These are phyloP conservation scores for Lumbricus terrestris DNA, from an alignment of 2,888 invertebrate genomes.

Conservation along the genomic window DNA sequence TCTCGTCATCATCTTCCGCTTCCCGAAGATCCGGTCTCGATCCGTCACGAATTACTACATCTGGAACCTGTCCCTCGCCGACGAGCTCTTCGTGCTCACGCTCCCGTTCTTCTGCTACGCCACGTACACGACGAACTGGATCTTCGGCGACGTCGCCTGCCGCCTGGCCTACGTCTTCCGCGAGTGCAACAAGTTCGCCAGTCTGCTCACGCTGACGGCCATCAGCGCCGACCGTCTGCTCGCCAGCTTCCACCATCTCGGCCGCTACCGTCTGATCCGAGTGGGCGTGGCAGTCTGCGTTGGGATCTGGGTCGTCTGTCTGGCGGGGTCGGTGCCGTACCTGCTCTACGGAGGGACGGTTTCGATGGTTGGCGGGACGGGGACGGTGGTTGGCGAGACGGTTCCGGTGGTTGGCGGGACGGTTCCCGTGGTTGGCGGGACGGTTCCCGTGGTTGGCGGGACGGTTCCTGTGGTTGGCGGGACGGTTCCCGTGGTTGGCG, in stretches of 20 bases:
- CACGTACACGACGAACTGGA: conserved; percentile 32
- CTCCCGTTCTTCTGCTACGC: conserved; percentile 34
- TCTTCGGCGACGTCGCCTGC: conserved; percentile 33
- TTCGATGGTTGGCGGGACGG: neutral
- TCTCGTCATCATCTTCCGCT: conserved; percentile 24
- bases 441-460: too few species aligned
- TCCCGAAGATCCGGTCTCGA: neutral
- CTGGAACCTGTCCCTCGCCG: conserved; percentile 37
- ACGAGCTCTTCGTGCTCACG: conserved; percentile 35
- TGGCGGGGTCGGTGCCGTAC: conserved; percentile 13
- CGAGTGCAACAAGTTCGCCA: conserved; percentile 34
- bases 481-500: neutral
- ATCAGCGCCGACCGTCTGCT: conserved; percentile 35
- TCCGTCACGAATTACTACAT: conserved; percentile 35
- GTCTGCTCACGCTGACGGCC: conserved; percentile 36
- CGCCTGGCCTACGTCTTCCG: conserved; percentile 28
- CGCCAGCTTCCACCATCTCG: conserved; percentile 35
- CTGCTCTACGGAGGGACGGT: conserved; percentile 8
- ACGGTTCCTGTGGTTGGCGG: neutral
- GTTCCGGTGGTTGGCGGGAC: neutral
- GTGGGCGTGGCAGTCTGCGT: conserved; percentile 33
- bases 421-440: neutral
- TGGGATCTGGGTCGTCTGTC: conserved; percentile 32
- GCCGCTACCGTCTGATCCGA: conserved; percentile 28
- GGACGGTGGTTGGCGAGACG: too few species aligned